phyloP scores from a whole-genome alignment of 1,140 invertebrate genomes.

The Nebria ingens region DNA sequence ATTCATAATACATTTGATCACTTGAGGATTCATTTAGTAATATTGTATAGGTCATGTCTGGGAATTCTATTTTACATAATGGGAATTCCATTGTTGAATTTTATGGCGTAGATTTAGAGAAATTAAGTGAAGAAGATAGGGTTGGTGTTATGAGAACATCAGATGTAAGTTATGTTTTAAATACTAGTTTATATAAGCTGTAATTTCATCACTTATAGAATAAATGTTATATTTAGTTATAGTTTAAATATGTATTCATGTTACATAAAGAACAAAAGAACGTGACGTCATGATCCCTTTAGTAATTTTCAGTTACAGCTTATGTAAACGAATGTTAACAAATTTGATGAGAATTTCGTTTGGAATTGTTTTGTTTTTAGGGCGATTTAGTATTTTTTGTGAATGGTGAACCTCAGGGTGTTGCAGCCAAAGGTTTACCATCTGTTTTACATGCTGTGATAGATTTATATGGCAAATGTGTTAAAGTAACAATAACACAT shows the following conservation, averaged over 20 bases:
- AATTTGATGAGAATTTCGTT: no score
- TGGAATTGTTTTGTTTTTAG: slow-evolving; percentile 32
- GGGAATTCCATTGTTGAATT: slow-evolving; percentile 66
- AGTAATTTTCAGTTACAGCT: no score
- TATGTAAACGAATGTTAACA: no score
- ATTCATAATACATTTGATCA: slow-evolving; percentile 14
- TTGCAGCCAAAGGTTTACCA: slow-evolving; percentile 70
- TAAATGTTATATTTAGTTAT: no score
- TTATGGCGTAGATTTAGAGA: slow-evolving; percentile 77
- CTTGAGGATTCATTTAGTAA: slow-evolving; percentile 16
- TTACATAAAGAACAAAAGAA: no score
- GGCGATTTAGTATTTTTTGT: slow-evolving; percentile 81
- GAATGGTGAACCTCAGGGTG: slow-evolving; percentile 79
- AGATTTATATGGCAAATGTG: slow-evolving; percentile 87
- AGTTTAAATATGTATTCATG: slow-evolving; percentile 13
- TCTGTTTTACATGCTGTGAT: slow-evolving; percentile 71
- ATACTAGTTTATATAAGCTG: no score
- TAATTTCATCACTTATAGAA: no score
- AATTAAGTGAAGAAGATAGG: slow-evolving; percentile 72
- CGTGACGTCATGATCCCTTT: no score
- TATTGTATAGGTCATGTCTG: slow-evolving; percentile 61
- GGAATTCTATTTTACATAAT: slow-evolving; percentile 73
- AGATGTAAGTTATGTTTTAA: slow-evolving; percentile 41
- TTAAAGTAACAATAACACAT: slow-evolving; percentile 63
- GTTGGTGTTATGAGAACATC: slow-evolving; percentile 73